Evolutionary conservation across 2,113 vertebrate genomes (phyloP), one percentile per base, ranked within the genome.

Genomic region (Chascanopsetta lugubris): DNA sequence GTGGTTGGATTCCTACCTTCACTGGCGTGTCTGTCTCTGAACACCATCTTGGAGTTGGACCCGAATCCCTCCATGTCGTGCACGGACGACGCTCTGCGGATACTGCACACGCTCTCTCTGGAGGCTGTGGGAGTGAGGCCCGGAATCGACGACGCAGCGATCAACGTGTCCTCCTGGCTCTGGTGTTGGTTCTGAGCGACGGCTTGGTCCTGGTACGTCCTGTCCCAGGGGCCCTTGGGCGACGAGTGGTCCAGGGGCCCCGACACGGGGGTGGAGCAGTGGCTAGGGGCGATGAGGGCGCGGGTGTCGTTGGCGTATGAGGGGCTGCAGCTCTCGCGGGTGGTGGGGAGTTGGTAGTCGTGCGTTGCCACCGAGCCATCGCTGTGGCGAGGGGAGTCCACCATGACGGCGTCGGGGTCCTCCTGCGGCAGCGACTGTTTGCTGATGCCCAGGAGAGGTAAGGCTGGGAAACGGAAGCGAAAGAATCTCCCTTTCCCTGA

Each of bases 391-490:
- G 96, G 96, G 0, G 96, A 95, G 69, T 98, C 95, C 0, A 99
- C 92, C 57, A 93, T 93, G 34, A 99, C 96, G 8, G 91, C 93
- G 11, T 99, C 96, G 0, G 97, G 97, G 69, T 98, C 97, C 67
- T 99, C 97, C 82, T 98, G 97, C 0, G 97, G 97, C 25, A 99
- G 91, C 8, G 96, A 98, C 75, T 98, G 95, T 78, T 99, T 99
- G 85, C 93, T 93, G 81, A 96, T 93, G 0, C 95, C 94, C 61
- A 98, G 83, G 78, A 98, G 94, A 57, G 93, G 93, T 77, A 98
- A 43, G 50, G 91, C 91, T 21, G 96, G 96, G 42, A 98, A 90
- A 32, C 94, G 94, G 76, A 99, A 95, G 12, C 95, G 94, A 80
- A 99, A 97, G 84, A 98, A 93, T 82, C 93, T 93, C 7, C 96